phyloP scores from a whole-genome alignment of 1,140 invertebrate species.

The Neotoxoptera formosana region DNA sequence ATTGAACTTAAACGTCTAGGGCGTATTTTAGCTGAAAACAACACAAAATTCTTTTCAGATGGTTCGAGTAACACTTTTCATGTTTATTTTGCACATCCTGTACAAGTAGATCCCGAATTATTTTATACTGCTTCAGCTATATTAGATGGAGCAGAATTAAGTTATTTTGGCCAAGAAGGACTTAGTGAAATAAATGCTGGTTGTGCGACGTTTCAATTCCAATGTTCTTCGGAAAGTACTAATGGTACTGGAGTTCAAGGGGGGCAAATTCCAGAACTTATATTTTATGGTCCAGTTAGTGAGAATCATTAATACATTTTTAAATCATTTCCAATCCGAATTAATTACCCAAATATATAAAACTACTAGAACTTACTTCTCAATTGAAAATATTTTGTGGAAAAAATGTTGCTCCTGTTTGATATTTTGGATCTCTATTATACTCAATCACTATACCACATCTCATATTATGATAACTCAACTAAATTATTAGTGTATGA shows the following conservation, averaged over 20 bases:
- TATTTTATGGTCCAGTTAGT: slow-evolving; percentile 78
- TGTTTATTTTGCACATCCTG: slow-evolving; percentile 91
- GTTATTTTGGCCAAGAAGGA: slow-evolving; percentile 95
- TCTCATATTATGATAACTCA: background rate
- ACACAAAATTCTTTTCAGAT: slow-evolving; percentile 92
- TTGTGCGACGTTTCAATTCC: slow-evolving; percentile 91
- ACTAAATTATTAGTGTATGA: background rate
- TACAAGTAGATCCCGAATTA: slow-evolving; percentile 88
- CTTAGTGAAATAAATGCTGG: slow-evolving; percentile 89
- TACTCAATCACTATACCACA: background rate
- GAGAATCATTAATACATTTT: slow-evolving; percentile 29
- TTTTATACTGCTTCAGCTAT: slow-evolving; percentile 91
- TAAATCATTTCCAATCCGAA: slow-evolving; percentile 42
- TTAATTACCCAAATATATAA: slow-evolving; percentile 15
- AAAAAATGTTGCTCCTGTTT: background rate
- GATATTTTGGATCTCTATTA: slow-evolving; percentile 7
- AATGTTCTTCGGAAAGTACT: slow-evolving; percentile 91
- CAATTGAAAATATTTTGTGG: background rate
- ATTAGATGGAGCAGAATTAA: slow-evolving; percentile 87
- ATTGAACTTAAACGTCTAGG: slow-evolving; percentile 89
- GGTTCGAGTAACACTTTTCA: slow-evolving; percentile 93
- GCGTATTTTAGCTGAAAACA: slow-evolving; percentile 84
- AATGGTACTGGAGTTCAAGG: slow-evolving; percentile 94
- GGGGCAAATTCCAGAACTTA: slow-evolving; percentile 92
- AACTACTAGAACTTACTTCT: background rate